A percentile compares a stretch with the other conserved stretches of the same genome.
Evolutionary conservation across 2,888 invertebrate genomes (phyloP).

Genomic region (Coenonympha glycerion): DNA sequence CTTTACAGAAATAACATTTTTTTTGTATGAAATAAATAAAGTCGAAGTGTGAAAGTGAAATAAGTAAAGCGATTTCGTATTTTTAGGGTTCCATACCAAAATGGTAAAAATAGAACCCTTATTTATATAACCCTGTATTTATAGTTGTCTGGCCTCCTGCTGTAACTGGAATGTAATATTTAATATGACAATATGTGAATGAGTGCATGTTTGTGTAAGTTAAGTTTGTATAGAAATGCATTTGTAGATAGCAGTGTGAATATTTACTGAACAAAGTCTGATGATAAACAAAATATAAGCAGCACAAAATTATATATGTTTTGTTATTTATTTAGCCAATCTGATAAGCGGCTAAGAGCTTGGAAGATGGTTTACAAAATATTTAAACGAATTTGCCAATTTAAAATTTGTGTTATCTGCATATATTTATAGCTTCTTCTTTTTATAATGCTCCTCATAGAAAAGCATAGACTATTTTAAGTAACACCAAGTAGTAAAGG

Average conservation of each 20-base stretch:
- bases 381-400: too few relatives aligned
- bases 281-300: background rate
- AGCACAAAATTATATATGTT: background rate
- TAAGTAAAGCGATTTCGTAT: too few relatives aligned
- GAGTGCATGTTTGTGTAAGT: background rate
- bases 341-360: conserved; percentile 7
- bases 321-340: conserved; percentile 3
- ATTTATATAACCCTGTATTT: background rate
- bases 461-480: too few relatives aligned
- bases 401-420: too few relatives aligned
- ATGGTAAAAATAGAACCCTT: too few relatives aligned
- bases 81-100: too few relatives aligned
- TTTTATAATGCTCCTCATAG: too few relatives aligned
- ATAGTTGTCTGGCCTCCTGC: background rate
- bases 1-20: too few relatives aligned
- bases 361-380: background rate
- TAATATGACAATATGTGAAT: background rate
- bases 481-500: too few relatives aligned
- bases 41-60: too few relatives aligned
- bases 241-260: background rate
- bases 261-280: conserved; percentile 13
- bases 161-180: background rate
- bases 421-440: too few relatives aligned
- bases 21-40: too few relatives aligned
- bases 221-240: background rate